A percentile compares a stretch with the other conserved stretches of the same genome.
phyloP scores from a whole-genome alignment of 2,888 invertebrate genomes.

The Thecocarcelia acutangulata region DNA sequence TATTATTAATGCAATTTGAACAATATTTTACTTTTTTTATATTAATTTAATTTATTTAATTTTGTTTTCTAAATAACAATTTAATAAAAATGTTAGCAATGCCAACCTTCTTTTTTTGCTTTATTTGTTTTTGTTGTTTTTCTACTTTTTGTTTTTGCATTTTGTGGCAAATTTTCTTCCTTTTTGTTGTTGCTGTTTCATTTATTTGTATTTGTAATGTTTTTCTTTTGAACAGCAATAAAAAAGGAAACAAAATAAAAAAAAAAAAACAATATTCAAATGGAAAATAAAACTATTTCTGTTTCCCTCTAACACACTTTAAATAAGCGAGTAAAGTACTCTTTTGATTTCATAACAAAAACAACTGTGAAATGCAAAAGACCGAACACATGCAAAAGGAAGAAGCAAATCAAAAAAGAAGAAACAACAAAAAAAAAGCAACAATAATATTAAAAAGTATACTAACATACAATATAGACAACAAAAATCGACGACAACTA shows the following conservation, averaged over 20 bases:
- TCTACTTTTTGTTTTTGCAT: constrained; percentile 38
- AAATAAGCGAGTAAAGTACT: constrained; percentile 18
- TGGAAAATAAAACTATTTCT: constrained; percentile 65
- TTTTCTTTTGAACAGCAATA: constrained; percentile 48
- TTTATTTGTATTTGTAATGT: constrained; percentile 55
- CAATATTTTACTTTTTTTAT: constrained; percentile 31
- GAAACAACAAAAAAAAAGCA: constrained; percentile 43
- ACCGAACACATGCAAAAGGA: constrained; percentile 59
- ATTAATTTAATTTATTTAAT: constrained; percentile 51
- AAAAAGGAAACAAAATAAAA: constrained; percentile 26
- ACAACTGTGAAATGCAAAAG: constrained; percentile 45
- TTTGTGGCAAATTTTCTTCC: constrained; percentile 54
- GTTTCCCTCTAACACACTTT: constrained; percentile 41
- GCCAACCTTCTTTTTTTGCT: constrained; percentile 52
- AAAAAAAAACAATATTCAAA: constrained; percentile 48
- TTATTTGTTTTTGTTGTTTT: constrained; percentile 27
- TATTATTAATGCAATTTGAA: constrained; percentile 19
- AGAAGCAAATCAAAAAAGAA: constrained; percentile 40
- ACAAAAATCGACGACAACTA: constrained; percentile 43
- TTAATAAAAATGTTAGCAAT: constrained; percentile 63
- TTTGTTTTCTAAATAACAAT: constrained; percentile 60
- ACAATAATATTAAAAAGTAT: constrained; percentile 61
- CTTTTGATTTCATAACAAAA: constrained; percentile 61
- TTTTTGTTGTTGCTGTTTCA: constrained; percentile 22
- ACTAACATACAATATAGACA: constrained; percentile 54